Evolutionary conservation across 2,113 vertebrate genomes (phyloP), one percentile per base, ranked within the genome.

Genomic region (Sinocyclocheilus anshuiensis): DNA sequence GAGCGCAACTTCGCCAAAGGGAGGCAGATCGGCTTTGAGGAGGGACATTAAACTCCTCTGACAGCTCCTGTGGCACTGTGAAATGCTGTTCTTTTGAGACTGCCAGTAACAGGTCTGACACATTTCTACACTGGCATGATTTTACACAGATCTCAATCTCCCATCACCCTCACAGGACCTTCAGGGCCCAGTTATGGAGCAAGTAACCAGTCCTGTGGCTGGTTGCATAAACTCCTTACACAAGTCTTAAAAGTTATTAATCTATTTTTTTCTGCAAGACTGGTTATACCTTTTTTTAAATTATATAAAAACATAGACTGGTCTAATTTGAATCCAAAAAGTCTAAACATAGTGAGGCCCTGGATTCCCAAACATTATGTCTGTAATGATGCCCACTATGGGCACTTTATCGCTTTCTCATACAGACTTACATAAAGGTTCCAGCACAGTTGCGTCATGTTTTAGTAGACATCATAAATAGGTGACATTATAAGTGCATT

Each of bases 31-130:
- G 6, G 57, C 81, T 82, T 33, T 69, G 63, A 69, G 63, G 24
- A 82, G 63, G 80, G 63, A 82, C 48, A 33, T 29, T 82, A 71
- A 82, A 82, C 24, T 65, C 6, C 18, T 9, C 20, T 71, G 79
- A 81, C 79, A 81, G 59, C 36, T 65, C 39, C 6, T 65, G 36
- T 12, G 42, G 42, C 61, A 69, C 8, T 82, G 33, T 45, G 36
- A 13, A 45, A 33, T 55, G 76, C 36, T 82, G n/a, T 69, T 53
- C 26, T 50, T 71, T 71, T 33, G 18, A 53, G 42, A 81, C n/a
- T 10, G 4, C 33, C 20, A 48, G 42, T 33, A 67, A 81, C 39
- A 50, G n/a, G 36, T 22, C 9, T 12, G 15, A 71, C 16, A 69
- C 24, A 53, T 29, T 67, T 71, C 45, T 71, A 13, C 24, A 82